phyloP scores from a whole-genome alignment of 2,888 invertebrate species.

The Theodoxus fluviatilis region DNA sequence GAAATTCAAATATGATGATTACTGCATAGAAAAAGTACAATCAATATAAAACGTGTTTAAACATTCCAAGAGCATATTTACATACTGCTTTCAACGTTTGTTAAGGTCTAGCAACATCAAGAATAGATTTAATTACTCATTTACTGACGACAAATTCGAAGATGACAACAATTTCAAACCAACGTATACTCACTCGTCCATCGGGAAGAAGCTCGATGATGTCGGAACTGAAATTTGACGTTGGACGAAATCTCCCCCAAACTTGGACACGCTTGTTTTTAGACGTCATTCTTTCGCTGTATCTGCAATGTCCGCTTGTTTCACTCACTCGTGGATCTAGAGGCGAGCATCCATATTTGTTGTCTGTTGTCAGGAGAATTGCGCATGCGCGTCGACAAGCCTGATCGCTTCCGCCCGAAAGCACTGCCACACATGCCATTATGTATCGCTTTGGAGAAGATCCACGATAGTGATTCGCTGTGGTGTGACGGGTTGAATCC shows the following conservation, averaged over 20 bases:
- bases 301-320: not conserved
- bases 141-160: not conserved
- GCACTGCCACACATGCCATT: too few relatives aligned
- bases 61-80: not conserved
- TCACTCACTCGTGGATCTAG: slow-evolving; percentile 14
- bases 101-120: not conserved
- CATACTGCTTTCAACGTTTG: not conserved
- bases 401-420: too few relatives aligned
- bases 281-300: too few relatives aligned
- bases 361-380: slow-evolving; percentile 51
- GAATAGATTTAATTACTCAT: not conserved
- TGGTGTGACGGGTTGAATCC: too few relatives aligned
- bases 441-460: too few relatives aligned
- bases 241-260: slow-evolving; percentile 63
- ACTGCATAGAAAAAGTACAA: too few relatives aligned
- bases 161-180: slow-evolving; percentile 11
- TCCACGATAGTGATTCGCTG: too few relatives aligned
- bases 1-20: too few relatives aligned
- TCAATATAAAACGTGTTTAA: too few relatives aligned
- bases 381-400: slow-evolving; percentile 42
- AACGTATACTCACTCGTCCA: slow-evolving; percentile 50
- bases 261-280: slow-evolving; percentile 63
- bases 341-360: slow-evolving; percentile 43
- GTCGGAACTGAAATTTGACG: slow-evolving; percentile 60
- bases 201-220: slow-evolving; percentile 60